These are phyloP conservation scores for Lophochroa leadbeateri DNA, from an alignment of 2,113 vertebrate species.

Conservation along the genomic window DNA sequence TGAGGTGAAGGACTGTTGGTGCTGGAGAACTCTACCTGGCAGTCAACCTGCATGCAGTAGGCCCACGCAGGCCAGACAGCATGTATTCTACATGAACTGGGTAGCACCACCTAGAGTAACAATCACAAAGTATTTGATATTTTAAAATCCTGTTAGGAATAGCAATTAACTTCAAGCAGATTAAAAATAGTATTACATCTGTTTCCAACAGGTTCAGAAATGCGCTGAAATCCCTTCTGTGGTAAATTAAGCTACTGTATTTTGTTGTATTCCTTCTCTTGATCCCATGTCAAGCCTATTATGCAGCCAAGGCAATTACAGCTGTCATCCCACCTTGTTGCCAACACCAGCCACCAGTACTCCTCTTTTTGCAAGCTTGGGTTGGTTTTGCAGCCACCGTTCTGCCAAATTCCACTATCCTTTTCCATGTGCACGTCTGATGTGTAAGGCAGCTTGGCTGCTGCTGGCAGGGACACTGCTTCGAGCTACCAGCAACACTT, in stretches of 20 bases:
- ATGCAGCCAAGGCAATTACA: neutral
- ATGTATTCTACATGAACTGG: rapidly evolving
- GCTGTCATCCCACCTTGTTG: neutral
- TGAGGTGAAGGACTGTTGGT: neutral
- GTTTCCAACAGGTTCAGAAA: slow-evolving; percentile 9
- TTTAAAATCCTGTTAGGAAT: neutral
- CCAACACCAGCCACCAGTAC: neutral
- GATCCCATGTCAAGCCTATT: neutral
- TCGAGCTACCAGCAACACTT: neutral
- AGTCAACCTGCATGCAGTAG: neutral
- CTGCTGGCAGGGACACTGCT: neutral
- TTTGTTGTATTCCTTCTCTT: neutral
- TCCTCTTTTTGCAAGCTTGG: neutral
- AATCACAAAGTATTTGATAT: neutral
- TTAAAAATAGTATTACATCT: slow-evolving; percentile 19
- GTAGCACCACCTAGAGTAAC: neutral
- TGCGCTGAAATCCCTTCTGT: neutral
- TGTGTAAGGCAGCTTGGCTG: neutral
- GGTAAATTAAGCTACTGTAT: neutral
- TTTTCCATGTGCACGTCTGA: neutral
- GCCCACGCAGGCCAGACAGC: neutral
- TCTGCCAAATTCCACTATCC: neutral
- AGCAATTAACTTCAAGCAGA: neutral
- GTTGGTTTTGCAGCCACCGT: neutral
- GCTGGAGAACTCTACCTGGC: neutral